Base-by-base conservation (phyloP, 2,113 vertebrate genomes). In the Gallinago media region DNA sequence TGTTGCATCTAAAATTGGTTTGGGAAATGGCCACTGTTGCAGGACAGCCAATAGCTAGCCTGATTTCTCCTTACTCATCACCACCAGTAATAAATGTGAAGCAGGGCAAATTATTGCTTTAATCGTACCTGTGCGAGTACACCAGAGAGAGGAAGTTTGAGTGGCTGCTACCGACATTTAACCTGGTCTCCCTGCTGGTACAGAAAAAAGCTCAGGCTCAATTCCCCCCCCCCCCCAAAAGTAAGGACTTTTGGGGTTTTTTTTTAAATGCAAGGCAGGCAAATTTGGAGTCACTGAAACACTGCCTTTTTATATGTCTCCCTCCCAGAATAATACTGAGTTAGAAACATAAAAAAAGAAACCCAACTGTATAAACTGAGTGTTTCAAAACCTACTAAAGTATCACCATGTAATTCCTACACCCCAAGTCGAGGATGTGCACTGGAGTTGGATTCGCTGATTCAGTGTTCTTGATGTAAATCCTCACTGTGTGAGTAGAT, bases 351-450 rank as follows among this genome's bases (percentile, higher is more conserved):
- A 17, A 3, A 73, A 58, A 83, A 88, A 22, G 55, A n/a, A 75
- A 44, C 36, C 20, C 62, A 85, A 6, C 16, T 74, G 18, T 49
- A n/a, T 76, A 61, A 88, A 63, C 29, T 32, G 46, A 74, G 40
- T 18, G 79, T 89, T 87, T 79, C 58, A 72, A 89, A 92, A 67
- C 15, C 27, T 76, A 7, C 21, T 27, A 9, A 77, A 29, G 11
- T 56, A 36, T 65, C 40, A 38, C 44, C 27, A 2, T 11, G n/a
- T 56, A 68, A 71, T 46, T 58, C 36, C 58, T 58, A 8, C 29
- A 65, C 9, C 12, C 38, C 16, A 55, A 73, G 36, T 3, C 0
- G 0, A 50, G 59, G 55, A 34, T 18, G 11, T 42, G 27, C 21
- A 16, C 15, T 81, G 52, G 21, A 59, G 34, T 2, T 84, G 72